Evolutionary conservation across 2,113 vertebrate species (phyloP).

Genomic region (Thinocorus orbignyianus): DNA sequence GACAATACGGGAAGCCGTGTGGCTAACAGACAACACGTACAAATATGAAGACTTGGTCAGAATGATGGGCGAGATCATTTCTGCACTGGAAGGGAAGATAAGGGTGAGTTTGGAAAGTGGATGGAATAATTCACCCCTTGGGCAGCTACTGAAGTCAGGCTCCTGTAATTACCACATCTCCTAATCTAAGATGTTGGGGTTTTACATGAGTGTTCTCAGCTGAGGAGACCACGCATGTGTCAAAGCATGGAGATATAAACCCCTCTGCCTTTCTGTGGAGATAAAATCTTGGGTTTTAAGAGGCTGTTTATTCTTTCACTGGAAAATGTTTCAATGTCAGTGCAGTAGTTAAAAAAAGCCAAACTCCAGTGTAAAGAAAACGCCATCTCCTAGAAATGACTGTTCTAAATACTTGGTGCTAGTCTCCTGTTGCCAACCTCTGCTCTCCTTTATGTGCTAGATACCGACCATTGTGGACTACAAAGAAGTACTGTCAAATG

Average conservation of each 20-base stretch:
- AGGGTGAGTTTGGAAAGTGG: constrained; percentile 76
- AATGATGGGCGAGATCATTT: constrained; percentile 97
- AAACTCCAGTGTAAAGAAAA: not conserved
- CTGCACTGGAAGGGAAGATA: constrained; percentile 91
- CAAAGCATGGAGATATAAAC: not conserved
- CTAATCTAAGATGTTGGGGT: not conserved
- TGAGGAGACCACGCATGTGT: not conserved
- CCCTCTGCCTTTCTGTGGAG: not conserved
- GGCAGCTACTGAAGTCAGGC: not conserved
- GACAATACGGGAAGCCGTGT: constrained; percentile 95
- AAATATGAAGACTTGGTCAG: constrained; percentile 97
- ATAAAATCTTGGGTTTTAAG: not conserved
- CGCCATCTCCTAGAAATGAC: not conserved
- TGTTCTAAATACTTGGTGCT: not conserved
- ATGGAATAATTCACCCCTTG: not conserved
- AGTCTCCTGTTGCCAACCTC: not conserved
- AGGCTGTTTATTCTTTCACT: not conserved
- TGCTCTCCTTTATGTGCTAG: constrained; percentile 63
- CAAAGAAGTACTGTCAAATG: constrained; percentile 85
- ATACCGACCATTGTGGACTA: constrained; percentile 91
- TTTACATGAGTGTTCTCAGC: not conserved
- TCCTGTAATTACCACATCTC: not conserved
- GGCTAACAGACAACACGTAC: constrained; percentile 98
- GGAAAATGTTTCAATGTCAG: not conserved
- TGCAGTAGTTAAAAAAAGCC: not conserved